Conservation (phyloP, 1,140 invertebrate genomes). For the Brachionus manjavacas region DNA sequence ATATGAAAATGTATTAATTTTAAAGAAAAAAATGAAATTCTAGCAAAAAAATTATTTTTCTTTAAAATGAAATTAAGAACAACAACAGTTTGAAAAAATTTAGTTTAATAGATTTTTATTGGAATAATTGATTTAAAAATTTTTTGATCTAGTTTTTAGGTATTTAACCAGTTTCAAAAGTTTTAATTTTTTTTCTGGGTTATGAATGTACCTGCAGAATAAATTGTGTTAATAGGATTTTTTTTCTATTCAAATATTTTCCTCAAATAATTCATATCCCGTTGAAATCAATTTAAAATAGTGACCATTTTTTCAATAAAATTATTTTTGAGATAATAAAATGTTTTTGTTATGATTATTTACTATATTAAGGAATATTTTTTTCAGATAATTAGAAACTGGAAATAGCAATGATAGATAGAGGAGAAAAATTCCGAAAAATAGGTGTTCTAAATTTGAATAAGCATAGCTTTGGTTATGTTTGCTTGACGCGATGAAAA, state of each 20-base stretch:
- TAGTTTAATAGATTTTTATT: neutral
- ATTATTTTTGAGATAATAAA: neutral
- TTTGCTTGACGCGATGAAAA: neutral
- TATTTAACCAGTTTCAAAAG: neutral
- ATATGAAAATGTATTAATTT: neutral
- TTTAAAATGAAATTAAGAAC: neutral
- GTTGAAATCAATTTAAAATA: neutral
- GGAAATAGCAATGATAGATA: neutral
- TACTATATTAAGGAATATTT: neutral
- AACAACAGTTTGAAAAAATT: neutral
- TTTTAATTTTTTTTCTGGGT: neutral
- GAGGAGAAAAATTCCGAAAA: neutral
- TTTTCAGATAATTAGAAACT: neutral
- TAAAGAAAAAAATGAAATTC: neutral
- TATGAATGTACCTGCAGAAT: neutral
- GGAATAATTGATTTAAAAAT: neutral
- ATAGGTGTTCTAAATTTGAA: neutral
- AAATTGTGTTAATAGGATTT: neutral
- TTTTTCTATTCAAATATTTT: neutral
- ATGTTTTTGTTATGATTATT: neutral
- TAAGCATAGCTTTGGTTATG: neutral
- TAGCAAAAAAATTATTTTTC: neutral
- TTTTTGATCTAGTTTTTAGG: neutral
- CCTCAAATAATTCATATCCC: neutral
- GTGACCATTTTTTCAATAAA: neutral